Conservation (phyloP, 2,888 invertebrate genomes). For the Mesoligia furuncula region DNA sequence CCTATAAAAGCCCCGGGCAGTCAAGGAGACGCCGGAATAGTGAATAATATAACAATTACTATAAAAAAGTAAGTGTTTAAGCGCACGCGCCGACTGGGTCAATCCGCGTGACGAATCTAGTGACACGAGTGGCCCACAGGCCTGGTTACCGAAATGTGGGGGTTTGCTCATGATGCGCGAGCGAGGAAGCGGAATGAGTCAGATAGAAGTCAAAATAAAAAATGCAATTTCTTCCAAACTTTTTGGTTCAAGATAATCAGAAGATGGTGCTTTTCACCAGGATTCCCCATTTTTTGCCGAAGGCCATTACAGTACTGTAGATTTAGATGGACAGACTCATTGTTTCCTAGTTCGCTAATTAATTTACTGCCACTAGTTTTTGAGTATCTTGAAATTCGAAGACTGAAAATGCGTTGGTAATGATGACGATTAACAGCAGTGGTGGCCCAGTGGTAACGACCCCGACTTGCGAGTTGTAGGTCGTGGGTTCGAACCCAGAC, state of each 20-base stretch:
- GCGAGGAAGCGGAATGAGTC: slow-evolving; percentile 16
- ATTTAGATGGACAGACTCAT: neutral
- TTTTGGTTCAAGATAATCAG: neutral
- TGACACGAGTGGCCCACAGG: slow-evolving; percentile 79
- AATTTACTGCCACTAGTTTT: neutral
- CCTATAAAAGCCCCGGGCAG: slow-evolving; percentile 23
- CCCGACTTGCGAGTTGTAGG: too few relatives aligned
- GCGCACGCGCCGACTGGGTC: slow-evolving; percentile 81
- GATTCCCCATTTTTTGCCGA: neutral
- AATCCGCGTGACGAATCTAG: slow-evolving; percentile 81
- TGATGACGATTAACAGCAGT: neutral
- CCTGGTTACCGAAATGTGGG: slow-evolving; percentile 70
- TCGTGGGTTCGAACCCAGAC: too few relatives aligned
- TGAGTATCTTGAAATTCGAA: neutral
- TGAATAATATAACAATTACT: slow-evolving; percentile 57
- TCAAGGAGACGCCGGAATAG: slow-evolving; percentile 56
- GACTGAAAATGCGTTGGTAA: neutral
- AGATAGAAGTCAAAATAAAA: neutral
- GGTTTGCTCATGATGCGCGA: slow-evolving; percentile 37
- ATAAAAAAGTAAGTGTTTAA: slow-evolving; percentile 68
- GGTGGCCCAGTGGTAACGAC: too few relatives aligned
- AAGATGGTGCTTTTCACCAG: neutral
- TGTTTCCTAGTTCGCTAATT: neutral
- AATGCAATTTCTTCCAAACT: too few relatives aligned
- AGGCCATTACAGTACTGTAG: neutral